Base-by-base conservation (phyloP, 2,888 invertebrate species). In the Baronia brevicornis region DNA sequence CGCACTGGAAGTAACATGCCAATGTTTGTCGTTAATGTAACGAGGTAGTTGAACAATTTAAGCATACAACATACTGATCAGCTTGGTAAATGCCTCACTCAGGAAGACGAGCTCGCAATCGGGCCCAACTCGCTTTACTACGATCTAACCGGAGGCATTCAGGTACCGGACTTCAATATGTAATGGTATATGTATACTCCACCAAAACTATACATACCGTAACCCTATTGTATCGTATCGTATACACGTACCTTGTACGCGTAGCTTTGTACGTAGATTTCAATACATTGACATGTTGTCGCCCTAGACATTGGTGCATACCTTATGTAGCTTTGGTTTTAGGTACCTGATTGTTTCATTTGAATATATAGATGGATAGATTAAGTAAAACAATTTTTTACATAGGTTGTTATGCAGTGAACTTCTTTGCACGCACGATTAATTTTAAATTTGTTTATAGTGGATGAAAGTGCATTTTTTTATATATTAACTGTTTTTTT, bases 91-190 rank as follows among this genome's bases (percentile, higher is more conserved):
- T 79, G 74, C 74, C 71, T 74, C 74, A 73, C 77, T 65, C 77
- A 84, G 84, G 84, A 84, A 70, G 84, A 84, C 70, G 84, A 82
- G 70, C 74, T 79, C 69, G 82, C 75, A 48, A 72, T 82, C 70
- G 80, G 79, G 61, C 72, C 80, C 70, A 74, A 80, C 75, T 80
- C 82, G 70, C 82, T 78, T 67, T 84, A 79, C 84, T 79, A 84
- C 82, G 80, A 82, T 68, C 71, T 82, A 73, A 74, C 80, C 64
- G 84, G 82, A 80, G 82, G 82, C 79, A 79, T 78, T 80, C 84
- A 84, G 84, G 84, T 84, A 84, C 77, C 73, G 49, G 51, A 54
- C 49, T 43, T 45, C 40, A 34, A 39, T 38, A 41, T 37, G 30
- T 44, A 39, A 44, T 41, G 33, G 20, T 40, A 31, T 28, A 41